These are phyloP conservation scores for Lepidochrysops patricia DNA, from an alignment of 2,888 invertebrate genomes.

Conservation along the genomic window DNA sequence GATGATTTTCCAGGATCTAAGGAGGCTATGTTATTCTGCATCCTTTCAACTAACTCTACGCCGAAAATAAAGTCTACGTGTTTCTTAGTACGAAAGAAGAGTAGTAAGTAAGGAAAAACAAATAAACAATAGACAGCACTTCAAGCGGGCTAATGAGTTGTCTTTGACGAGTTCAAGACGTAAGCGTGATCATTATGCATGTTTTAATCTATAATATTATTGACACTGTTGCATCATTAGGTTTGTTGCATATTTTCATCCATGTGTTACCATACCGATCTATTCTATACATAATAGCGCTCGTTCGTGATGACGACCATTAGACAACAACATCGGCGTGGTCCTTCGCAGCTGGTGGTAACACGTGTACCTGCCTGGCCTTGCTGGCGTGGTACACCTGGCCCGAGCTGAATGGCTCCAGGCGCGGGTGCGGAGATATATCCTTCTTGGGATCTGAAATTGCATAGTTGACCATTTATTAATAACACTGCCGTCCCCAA, in stretches of 20 bases:
- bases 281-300: too few relatives aligned
- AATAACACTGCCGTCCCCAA: too few relatives aligned
- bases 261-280: too few relatives aligned
- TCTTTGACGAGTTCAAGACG: not conserved
- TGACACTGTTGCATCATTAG: too few relatives aligned
- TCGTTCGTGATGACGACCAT: not conserved
- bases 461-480: too few relatives aligned
- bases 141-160: not conserved
- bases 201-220: not conserved
- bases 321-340: conserved; percentile 40
- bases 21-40: too few relatives aligned
- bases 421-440: conserved; percentile 79
- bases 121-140: not conserved
- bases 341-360: conserved; percentile 70
- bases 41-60: too few relatives aligned
- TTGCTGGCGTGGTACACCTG: conserved; percentile 95
- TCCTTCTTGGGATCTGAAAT: conserved; percentile 57
- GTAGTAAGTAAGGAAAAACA: too few relatives aligned
- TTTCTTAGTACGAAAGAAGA: too few relatives aligned
- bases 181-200: not conserved
- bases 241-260: too few relatives aligned
- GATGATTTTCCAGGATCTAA: too few relatives aligned
- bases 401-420: conserved; percentile 91
- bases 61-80: too few relatives aligned
- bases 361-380: conserved; percentile 92